Conservation (phyloP, 1,140 invertebrate genomes). For the Drosophila chauvacae region DNA sequence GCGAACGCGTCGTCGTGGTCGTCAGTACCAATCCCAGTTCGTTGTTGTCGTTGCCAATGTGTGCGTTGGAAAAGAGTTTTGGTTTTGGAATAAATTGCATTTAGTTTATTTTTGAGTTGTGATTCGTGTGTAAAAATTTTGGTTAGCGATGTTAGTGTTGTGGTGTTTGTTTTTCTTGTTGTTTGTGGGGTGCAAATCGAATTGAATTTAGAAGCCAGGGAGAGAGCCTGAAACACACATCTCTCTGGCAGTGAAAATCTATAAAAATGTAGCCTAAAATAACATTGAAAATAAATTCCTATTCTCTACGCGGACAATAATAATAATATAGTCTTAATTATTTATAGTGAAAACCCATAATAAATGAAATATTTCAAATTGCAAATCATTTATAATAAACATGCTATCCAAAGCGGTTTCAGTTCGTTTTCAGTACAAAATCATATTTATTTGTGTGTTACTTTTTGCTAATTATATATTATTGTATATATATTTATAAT, state of each 20-base stretch:
- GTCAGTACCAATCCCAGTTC: constrained; percentile 56
- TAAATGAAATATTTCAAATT: neutral
- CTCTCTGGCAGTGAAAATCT: constrained; percentile 17
- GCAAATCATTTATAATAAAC: constrained; percentile 3
- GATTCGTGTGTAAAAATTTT: constrained; percentile 48
- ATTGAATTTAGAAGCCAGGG: neutral
- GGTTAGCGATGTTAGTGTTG: constrained; percentile 50
- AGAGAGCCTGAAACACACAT: constrained; percentile 30
- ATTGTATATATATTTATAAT: constrained; percentile 38
- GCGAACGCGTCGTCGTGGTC: constrained; percentile 30
- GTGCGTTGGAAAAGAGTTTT: constrained; percentile 46
- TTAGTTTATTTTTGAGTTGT: constrained; percentile 59
- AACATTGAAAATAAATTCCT: neutral
- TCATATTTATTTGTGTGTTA: constrained; percentile 71
- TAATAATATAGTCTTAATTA: neutral
- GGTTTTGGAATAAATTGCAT: constrained; percentile 61
- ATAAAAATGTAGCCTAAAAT: neutral
- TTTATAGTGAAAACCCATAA: neutral
- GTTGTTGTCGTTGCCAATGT: constrained; percentile 51
- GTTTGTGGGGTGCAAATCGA: constrained; percentile 71
- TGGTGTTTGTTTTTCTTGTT: constrained; percentile 26
- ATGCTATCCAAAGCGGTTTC: constrained; percentile 26
- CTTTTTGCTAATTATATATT: constrained; percentile 36
- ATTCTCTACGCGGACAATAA: neutral
- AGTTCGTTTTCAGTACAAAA: constrained; percentile 66